A percentile compares a stretch with the other conserved stretches of the same genome.
Conservation (phyloP, 2,888 invertebrate genomes). For the Thera obeliscata region DNA sequence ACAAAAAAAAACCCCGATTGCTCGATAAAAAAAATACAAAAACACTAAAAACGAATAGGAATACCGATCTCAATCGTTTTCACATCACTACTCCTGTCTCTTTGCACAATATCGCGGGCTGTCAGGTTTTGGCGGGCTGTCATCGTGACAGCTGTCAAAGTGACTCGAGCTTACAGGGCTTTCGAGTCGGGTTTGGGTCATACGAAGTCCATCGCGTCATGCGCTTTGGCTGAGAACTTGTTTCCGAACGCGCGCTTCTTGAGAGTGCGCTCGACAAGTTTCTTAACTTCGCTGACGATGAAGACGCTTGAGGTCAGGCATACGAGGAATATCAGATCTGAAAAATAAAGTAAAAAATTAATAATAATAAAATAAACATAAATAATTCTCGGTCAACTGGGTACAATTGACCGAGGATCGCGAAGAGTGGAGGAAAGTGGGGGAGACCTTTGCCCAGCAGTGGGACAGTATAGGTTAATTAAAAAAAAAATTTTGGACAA, state of each 20-base stretch:
- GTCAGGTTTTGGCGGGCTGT: constrained; percentile 34
- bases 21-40: constrained; percentile 36
- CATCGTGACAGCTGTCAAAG: constrained; percentile 40
- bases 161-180: constrained; percentile 65
- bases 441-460: too few relatives aligned
- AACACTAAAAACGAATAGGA: constrained; percentile 53
- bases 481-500: too few relatives aligned
- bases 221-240: constrained; percentile 74
- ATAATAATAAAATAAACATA: too few relatives aligned
- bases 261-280: constrained; percentile 90
- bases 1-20: constrained; percentile 20
- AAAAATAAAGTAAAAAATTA: constrained; percentile 46
- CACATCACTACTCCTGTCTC: constrained; percentile 27
- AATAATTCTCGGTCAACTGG: too few relatives aligned
- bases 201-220: constrained; percentile 88
- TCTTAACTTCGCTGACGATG: constrained; percentile 96
- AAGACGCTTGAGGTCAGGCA: constrained; percentile 98
- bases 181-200: constrained; percentile 85
- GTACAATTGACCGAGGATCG: too few relatives aligned
- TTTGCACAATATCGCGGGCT: constrained; percentile 34
- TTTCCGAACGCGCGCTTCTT: constrained; percentile 80
- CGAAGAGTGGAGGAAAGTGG: too few relatives aligned
- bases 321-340: constrained; percentile 96
- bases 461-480: too few relatives aligned
- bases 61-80: constrained; percentile 57